phyloP scores from a whole-genome alignment of 2,113 vertebrate genomes.

The Pygoscelis antarcticus region DNA sequence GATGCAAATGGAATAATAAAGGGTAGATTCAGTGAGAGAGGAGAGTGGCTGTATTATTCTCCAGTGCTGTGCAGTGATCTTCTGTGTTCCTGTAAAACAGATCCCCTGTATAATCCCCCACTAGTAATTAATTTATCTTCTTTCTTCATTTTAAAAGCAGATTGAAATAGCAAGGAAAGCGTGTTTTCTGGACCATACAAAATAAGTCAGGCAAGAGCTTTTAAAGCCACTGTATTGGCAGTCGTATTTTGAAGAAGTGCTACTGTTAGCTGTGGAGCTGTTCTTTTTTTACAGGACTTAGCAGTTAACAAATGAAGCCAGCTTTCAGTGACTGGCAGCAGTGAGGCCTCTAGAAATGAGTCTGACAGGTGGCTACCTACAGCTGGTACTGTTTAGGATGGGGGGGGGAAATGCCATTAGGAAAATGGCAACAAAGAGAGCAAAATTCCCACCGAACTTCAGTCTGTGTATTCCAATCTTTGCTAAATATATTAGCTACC shows the following conservation, averaged over 20 bases:
- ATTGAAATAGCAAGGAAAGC: not conserved
- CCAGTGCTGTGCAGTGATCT: not conserved
- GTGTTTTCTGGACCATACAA: not conserved
- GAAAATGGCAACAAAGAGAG: not conserved
- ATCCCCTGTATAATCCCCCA: not conserved
- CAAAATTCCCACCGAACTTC: not conserved
- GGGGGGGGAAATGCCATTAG: not conserved
- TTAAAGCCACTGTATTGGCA: not conserved
- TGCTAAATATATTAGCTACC: not conserved
- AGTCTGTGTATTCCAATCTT: not conserved
- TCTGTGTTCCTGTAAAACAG: not conserved
- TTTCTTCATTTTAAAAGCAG: not conserved
- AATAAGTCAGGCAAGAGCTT: not conserved
- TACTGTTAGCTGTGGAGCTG: not conserved
- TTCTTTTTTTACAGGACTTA: not conserved
- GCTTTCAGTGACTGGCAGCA: not conserved
- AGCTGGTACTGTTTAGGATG: not conserved
- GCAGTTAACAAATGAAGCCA: not conserved
- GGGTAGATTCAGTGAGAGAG: not conserved
- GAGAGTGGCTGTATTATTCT: not conserved
- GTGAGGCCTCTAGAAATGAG: not conserved
- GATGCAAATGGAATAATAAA: conserved; percentile 20
- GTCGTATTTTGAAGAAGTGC: not conserved
- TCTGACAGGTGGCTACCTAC: not conserved
- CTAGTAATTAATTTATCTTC: not conserved